Evolutionary conservation across 2,113 vertebrate genomes (phyloP).

Genomic region (Ondatra zibethicus): DNA sequence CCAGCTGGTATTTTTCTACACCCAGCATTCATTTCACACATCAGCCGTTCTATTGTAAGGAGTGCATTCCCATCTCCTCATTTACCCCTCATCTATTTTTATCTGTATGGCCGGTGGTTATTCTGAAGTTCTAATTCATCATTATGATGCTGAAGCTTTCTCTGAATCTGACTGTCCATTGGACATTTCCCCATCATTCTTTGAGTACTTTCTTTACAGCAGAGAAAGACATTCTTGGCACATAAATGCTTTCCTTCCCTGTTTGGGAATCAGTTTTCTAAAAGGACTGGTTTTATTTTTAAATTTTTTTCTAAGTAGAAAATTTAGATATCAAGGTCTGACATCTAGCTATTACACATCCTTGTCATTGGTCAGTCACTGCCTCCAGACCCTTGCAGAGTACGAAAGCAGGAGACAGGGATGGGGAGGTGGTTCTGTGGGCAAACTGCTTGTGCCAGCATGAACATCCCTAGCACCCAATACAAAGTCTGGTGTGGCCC

Average conservation of each 20-base stretch:
- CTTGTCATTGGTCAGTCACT: background rate
- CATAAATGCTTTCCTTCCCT: background rate
- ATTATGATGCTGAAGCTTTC: background rate
- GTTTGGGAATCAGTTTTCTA: slow-evolving; percentile 29
- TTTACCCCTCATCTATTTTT: background rate
- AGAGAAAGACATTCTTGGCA: slow-evolving; percentile 1
- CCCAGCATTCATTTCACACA: background rate
- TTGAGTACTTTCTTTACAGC: background rate
- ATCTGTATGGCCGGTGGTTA: background rate
- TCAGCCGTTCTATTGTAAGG: background rate
- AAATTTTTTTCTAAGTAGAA: background rate
- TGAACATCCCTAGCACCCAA: background rate
- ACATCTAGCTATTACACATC: background rate
- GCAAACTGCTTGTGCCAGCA: background rate
- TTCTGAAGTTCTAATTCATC: background rate
- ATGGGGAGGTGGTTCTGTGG: background rate
- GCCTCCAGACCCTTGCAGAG: background rate
- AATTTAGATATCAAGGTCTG: slow-evolving; percentile 50
- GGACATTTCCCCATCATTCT: background rate
- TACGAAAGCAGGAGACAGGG: background rate
- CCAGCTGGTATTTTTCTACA: slow-evolving; percentile 35
- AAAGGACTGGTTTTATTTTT: background rate
- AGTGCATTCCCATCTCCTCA: background rate
- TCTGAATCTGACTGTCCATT: background rate
- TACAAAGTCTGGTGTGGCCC: background rate